A percentile compares a stretch with the other conserved stretches of the same genome.
Evolutionary conservation across 1,140 invertebrate species (phyloP).

Genomic region (Drosophila eugracilis): DNA sequence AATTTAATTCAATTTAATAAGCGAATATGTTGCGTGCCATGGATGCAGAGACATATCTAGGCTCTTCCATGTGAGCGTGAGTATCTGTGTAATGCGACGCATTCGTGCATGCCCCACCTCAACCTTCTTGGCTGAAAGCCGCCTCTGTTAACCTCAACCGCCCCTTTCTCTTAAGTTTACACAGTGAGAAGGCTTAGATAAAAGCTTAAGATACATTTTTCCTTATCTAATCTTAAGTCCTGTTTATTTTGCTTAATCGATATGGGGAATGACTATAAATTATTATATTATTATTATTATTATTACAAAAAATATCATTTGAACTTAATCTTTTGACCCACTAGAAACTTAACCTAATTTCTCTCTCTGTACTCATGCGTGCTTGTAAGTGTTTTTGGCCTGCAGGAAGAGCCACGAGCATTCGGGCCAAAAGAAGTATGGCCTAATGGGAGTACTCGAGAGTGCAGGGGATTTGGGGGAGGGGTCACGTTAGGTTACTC

Average conservation of each 20-base stretch:
- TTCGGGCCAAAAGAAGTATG: conserved; percentile 22
- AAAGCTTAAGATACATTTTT: no score
- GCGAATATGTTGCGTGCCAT: conserved; percentile 80
- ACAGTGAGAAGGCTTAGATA: not conserved
- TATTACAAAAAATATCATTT: not conserved
- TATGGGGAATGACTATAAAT: no score
- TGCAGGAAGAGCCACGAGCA: conserved; percentile 41
- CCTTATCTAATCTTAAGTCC: no score
- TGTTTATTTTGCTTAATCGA: no score
- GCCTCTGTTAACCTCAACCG: conserved; percentile 9
- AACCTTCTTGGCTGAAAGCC: conserved; percentile 44
- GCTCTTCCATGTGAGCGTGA: conserved; percentile 17
- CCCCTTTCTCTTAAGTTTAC: conserved; percentile 5
- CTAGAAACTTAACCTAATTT: not conserved
- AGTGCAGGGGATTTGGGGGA: not conserved
- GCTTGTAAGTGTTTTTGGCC: conserved; percentile 62
- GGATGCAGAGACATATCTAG: conserved; percentile 45
- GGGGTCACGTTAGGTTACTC: conserved; percentile 16
- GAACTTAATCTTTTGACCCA: not conserved
- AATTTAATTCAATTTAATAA: conserved; percentile 84
- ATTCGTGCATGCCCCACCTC: conserved; percentile 75
- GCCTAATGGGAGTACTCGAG: conserved; percentile 40
- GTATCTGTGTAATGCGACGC: conserved; percentile 64
- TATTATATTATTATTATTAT: no score
- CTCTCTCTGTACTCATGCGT: conserved; percentile 62